Base-by-base conservation (phyloP, 2,797 vertebrate genomes). In the Sciurus vulgaris region DNA sequence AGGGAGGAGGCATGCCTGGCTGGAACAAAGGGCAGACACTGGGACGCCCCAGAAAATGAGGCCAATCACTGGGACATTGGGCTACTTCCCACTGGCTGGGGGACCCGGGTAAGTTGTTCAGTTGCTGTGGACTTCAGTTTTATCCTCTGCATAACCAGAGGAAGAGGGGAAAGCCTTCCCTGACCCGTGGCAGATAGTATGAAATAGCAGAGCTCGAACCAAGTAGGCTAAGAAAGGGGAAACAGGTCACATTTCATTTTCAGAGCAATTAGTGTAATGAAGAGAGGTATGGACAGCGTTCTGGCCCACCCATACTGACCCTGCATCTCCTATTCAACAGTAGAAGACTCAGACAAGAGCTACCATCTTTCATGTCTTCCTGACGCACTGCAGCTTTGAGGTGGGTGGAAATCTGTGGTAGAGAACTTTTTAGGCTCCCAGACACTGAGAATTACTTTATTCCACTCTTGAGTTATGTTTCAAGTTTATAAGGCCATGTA, bases 241-340 rank as follows among this genome's bases (percentile, higher is more conserved):
- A 76, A 86, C 61, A 30, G 65, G 59, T n/a, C 22, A 17, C 67
- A 89, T 85, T 97, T 96, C 84, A 94, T 93, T 38, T 89, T 94
- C 79, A 84, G 81, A 96, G 93, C 94, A 95, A 93, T 95, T 96
- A 96, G 94, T 74, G 44, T 94, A 96, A 96, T 65, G 92, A 95
- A 95, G 78, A 95, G 76, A 38, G 65, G 88, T 41, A 15, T 91
- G 51, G 78, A 94, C 74, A 91, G 74, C 86, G 83, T 92, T 35
- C 49, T 1, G 41, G 88, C 59, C 59, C 24, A 11, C 59, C 9
- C 67, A 74, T 69, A 67, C 30, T 33, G 15, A 67, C 59, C 9
- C 59, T 47, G n/a, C 44, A 70, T 93, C 91, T 94, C 85, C 74
- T 81, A 35, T 33, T 91, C 82, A 35, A 26, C 10, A 51, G 86